phyloP scores from a whole-genome alignment of 2,113 vertebrate species.

The Bucco capensis region DNA sequence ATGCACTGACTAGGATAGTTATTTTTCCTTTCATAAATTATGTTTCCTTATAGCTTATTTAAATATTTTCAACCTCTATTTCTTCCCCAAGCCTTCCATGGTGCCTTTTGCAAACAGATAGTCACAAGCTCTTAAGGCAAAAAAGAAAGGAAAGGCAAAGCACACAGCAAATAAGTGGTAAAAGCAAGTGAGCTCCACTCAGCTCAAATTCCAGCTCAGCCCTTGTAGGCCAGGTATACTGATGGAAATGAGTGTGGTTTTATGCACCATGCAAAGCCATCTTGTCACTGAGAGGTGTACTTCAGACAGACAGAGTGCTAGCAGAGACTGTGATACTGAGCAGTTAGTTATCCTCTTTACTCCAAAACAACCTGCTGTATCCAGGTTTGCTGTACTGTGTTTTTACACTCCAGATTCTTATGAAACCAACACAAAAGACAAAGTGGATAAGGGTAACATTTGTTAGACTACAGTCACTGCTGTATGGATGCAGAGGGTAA shows the following conservation, averaged over 20 bases:
- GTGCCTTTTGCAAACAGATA: background rate
- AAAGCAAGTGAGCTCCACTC: background rate
- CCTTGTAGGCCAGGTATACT: background rate
- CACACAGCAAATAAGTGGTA: background rate
- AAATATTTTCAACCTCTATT: background rate
- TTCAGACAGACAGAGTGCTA: background rate
- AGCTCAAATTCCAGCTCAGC: background rate
- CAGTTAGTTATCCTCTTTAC: background rate
- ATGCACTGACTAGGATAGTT: background rate
- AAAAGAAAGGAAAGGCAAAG: background rate
- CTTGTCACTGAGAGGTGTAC: background rate
- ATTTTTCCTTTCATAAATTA: constrained; percentile 24
- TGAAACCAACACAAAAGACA: background rate
- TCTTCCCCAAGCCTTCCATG: background rate
- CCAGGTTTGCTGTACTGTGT: background rate
- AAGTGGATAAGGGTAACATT: background rate
- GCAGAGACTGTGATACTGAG: background rate
- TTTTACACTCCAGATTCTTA: background rate
- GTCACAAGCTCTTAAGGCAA: background rate
- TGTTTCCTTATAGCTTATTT: background rate
- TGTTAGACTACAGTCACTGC: background rate
- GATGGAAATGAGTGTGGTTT: background rate
- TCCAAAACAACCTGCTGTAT: background rate
- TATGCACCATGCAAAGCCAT: background rate
- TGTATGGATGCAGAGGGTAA: background rate